Evolutionary conservation across 2,888 invertebrate species (phyloP).

Genomic region (Phoenoteleia sp.): DNA sequence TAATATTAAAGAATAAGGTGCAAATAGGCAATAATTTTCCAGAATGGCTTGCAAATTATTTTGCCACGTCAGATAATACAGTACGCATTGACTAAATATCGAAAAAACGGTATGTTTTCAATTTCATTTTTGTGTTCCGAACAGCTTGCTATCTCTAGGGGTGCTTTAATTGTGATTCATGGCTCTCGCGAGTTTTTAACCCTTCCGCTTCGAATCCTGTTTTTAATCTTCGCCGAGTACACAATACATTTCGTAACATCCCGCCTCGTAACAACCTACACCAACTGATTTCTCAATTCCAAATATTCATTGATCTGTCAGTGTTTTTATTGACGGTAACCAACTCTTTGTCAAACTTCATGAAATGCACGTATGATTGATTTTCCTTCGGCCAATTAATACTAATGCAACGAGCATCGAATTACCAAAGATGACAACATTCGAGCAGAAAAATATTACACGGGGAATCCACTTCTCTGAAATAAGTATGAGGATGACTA

Average conservation of each 20-base stretch:
- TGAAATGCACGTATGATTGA: background rate
- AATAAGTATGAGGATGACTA: background rate
- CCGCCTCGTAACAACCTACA: background rate
- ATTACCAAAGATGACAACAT: too few species aligned
- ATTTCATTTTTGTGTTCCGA: slow-evolving; percentile 47
- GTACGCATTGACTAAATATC: slow-evolving; percentile 33
- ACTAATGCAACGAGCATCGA: too few species aligned
- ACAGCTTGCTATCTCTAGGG: slow-evolving; percentile 46
- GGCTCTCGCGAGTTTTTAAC: slow-evolving; percentile 50
- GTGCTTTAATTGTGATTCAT: slow-evolving; percentile 58
- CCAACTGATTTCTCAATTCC: slow-evolving; percentile 37
- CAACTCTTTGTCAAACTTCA: slow-evolving; percentile 10
- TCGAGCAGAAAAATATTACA: background rate
- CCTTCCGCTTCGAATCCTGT: slow-evolving; percentile 19
- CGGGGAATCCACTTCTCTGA: background rate
- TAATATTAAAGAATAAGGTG: too few species aligned
- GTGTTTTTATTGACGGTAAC: slow-evolving; percentile 25
- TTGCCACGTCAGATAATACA: slow-evolving; percentile 11
- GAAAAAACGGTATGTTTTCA: slow-evolving; percentile 43
- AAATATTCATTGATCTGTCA: slow-evolving; percentile 46
- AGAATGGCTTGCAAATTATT: slow-evolving; percentile 6
- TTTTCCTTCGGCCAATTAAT: background rate
- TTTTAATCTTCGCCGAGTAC: slow-evolving; percentile 56
- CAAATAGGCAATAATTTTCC: background rate
- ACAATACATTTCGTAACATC: slow-evolving; percentile 20